These are phyloP conservation scores for Pristionchus maxplancki DNA, from an alignment of 2,888 invertebrate species.

Conservation along the genomic window DNA sequence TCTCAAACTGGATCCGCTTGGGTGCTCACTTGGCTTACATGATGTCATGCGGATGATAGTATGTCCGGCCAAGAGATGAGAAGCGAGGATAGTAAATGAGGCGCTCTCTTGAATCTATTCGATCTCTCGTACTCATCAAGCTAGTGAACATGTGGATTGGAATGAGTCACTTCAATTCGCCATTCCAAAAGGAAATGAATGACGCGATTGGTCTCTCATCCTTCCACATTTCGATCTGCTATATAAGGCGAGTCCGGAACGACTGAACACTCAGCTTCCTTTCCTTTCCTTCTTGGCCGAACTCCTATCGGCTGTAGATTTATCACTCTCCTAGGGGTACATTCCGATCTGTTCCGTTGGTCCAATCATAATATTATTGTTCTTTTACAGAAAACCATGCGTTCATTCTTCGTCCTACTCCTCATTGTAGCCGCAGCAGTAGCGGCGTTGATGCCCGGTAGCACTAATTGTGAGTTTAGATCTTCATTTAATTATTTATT, in stretches of 20 bases:
- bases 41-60: too few species aligned
- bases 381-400: not conserved
- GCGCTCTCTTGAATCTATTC: not conserved
- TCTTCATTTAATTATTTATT: too few species aligned
- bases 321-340: not conserved
- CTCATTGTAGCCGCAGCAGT: not conserved
- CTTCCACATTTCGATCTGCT: not conserved
- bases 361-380: not conserved
- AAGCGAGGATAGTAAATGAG: not conserved
- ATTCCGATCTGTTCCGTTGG: not conserved
- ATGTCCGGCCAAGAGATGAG: not conserved
- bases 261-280: not conserved
- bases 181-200: not conserved
- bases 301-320: not conserved
- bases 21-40: too few species aligned
- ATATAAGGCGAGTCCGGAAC: constrained; percentile 4
- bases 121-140: not conserved
- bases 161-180: not conserved
- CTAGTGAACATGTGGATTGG: not conserved
- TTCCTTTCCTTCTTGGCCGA: not conserved
- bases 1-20: not conserved
- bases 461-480: not conserved
- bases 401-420: not conserved
- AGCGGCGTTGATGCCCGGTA: not conserved
- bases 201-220: not conserved